These are phyloP conservation scores for Thecophora atra DNA, from an alignment of 2,888 invertebrate genomes.

Conservation along the genomic window DNA sequence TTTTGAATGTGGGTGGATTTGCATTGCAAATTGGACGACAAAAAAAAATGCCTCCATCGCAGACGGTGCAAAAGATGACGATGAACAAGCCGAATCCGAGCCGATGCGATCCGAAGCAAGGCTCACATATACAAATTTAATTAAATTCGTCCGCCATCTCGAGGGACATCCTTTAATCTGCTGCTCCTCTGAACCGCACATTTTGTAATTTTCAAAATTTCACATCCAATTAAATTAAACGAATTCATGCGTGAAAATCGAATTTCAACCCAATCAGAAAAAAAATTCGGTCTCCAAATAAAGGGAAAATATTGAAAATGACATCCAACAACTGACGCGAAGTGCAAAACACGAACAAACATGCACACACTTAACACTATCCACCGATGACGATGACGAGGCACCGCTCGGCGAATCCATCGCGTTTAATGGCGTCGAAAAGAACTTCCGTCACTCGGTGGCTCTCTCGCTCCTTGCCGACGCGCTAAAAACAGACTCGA, in stretches of 20 bases:
- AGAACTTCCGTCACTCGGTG: neutral
- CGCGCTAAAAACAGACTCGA: neutral
- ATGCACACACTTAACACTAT: neutral
- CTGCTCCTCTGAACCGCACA: neutral
- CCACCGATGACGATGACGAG: neutral
- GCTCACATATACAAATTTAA: neutral
- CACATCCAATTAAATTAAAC: conserved; percentile 22
- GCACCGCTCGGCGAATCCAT: neutral
- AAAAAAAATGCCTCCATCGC: neutral
- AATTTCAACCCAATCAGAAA: conserved; percentile 2
- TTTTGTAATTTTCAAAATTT: conserved; percentile 13
- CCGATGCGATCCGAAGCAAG: neutral
- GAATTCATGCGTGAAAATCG: conserved; percentile 22
- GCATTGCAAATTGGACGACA: conserved; percentile 12
- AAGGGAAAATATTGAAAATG: neutral
- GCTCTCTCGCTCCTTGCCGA: neutral
- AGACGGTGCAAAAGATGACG: neutral
- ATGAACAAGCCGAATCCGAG: neutral
- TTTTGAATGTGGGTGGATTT: conserved; percentile 8
- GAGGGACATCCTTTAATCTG: neutral
- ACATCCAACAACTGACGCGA: neutral
- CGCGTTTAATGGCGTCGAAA: conserved; percentile 6
- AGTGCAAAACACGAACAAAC: conserved; percentile 4
- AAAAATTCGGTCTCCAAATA: neutral
- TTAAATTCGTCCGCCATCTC: neutral